Percentiles rank a stretch among this genome's conserved stretches.
These are phyloP conservation scores for Bujurquina vittata DNA, from an alignment of 2,113 vertebrate genomes.

Conservation along the genomic window DNA sequence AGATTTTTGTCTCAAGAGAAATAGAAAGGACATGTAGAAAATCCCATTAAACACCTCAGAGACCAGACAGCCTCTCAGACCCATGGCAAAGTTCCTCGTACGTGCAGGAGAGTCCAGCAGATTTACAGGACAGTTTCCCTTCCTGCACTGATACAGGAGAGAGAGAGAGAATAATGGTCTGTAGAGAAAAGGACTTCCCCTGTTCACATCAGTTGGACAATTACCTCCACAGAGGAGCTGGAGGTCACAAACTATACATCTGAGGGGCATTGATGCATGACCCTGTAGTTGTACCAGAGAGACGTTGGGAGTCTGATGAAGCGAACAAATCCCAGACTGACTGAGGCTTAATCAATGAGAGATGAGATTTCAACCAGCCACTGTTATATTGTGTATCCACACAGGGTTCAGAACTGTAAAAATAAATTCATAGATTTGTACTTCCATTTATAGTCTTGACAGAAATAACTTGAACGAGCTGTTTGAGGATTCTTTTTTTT, in stretches of 20 bases:
- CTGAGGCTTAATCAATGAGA: constrained; percentile 53
- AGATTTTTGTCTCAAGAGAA: constrained; percentile 18
- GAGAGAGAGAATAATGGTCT: constrained; percentile 47
- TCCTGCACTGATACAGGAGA: constrained; percentile 51
- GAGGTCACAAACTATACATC: constrained; percentile 53
- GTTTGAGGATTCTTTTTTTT: constrained; percentile 25
- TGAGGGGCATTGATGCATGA: constrained; percentile 45
- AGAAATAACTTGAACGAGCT: constrained; percentile 18
- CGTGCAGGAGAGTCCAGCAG: constrained; percentile 38
- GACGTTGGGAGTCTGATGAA: constrained; percentile 35
- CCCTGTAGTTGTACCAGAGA: constrained; percentile 41
- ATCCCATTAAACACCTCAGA: constrained; percentile 42
- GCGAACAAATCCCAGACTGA: constrained; percentile 38
- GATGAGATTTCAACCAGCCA: not conserved
- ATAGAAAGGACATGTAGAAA: constrained; percentile 31
- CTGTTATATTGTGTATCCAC: not conserved
- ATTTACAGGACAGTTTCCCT: constrained; percentile 54
- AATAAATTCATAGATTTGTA: not conserved
- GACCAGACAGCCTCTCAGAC: constrained; percentile 19
- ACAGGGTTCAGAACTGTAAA: not conserved
- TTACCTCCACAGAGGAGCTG: constrained; percentile 58
- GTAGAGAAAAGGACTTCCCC: constrained; percentile 38
- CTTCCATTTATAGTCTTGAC: constrained; percentile 28
- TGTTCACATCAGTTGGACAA: constrained; percentile 52
- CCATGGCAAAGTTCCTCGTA: constrained; percentile 31